Conservation (phyloP, 2,888 invertebrate genomes). For the Byasa hedistus region DNA sequence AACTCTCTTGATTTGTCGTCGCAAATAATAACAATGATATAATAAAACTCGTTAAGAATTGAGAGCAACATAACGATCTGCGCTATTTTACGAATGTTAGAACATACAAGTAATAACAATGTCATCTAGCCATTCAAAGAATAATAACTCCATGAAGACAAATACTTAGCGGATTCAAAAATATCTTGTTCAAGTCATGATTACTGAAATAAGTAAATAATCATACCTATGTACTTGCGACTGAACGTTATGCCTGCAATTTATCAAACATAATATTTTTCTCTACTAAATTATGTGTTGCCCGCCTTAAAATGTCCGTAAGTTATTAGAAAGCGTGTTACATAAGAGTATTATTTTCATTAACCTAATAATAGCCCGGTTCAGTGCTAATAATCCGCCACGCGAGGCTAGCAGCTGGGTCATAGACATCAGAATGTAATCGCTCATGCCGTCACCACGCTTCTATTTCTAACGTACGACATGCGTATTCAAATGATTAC, state of each 20-base stretch:
- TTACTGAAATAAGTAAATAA: too few relatives aligned
- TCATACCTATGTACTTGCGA: too few relatives aligned
- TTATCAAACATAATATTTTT: too few relatives aligned
- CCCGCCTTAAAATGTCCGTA: too few relatives aligned
- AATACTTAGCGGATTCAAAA: too few relatives aligned
- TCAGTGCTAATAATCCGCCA: not conserved
- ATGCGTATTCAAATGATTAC: constrained; percentile 16
- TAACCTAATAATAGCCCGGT: not conserved
- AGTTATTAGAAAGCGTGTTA: not conserved
- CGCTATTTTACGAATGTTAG: too few relatives aligned
- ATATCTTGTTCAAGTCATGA: too few relatives aligned
- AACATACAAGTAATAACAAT: too few relatives aligned
- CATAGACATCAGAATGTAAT: constrained; percentile 9
- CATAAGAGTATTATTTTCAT: not conserved
- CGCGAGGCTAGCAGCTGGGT: not conserved
- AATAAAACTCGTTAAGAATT: constrained; percentile 2
- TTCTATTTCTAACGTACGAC: constrained; percentile 1
- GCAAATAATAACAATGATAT: constrained; percentile 25
- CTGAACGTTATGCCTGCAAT: too few relatives aligned
- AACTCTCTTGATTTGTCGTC: constrained; percentile 45
- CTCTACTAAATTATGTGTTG: too few relatives aligned
- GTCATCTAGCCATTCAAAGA: too few relatives aligned
- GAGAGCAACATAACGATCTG: not conserved
- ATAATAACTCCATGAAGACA: too few relatives aligned
- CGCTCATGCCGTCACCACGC: not conserved